Base-by-base conservation (phyloP, 2,888 invertebrate species). In the Calliscelio sp. region DNA sequence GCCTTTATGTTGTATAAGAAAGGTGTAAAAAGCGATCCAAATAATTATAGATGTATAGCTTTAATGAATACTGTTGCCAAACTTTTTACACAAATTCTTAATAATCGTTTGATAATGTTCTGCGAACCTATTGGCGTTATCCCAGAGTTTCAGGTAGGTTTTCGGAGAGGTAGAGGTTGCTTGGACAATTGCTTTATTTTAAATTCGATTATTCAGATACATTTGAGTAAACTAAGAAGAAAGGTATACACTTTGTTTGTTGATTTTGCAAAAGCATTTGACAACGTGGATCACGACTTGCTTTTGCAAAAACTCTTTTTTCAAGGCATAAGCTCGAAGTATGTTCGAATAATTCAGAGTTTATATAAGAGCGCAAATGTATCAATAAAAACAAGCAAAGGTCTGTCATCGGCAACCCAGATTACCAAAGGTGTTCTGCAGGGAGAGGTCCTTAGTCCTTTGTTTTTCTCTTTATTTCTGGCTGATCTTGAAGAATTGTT, bases 11-110 rank as follows among this genome's bases (percentile, higher is more conserved):
- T 35, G 11, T 22, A 51, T 35, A 68, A 68, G 53, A 68, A 68
- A 14, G 51, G 68, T 1, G 38, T 53, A 6, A 20, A 10, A 11
- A 14, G 8, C 2, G 32, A 68, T 32, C 66, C 66, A 18, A 16
- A 22, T 7, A 68, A 68, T 18, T 68, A 68, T n/a, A 28, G 68
- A 20, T 38, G 35, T 22, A 68, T 68, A 20, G 38, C 68, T 11
- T 22, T 68, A 14, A 32, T 53, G 11, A 53, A 53, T 20, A 49
- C 20, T n/a, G 38, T 68, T 14, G 20, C 22, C 11, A 68, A 68
- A n/a, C 16, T 68, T 53, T 68, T 68, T 22, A 68, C 51, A 2
- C 68, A 51, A 3, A 53, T 35, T 32, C 14, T 35, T 8, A 35
- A 35, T 35, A 35, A 35, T 14, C 35, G 35, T 14, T 5, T 35